Conservation (phyloP, 2,113 vertebrate species). For the Gobiocypris rarus region DNA sequence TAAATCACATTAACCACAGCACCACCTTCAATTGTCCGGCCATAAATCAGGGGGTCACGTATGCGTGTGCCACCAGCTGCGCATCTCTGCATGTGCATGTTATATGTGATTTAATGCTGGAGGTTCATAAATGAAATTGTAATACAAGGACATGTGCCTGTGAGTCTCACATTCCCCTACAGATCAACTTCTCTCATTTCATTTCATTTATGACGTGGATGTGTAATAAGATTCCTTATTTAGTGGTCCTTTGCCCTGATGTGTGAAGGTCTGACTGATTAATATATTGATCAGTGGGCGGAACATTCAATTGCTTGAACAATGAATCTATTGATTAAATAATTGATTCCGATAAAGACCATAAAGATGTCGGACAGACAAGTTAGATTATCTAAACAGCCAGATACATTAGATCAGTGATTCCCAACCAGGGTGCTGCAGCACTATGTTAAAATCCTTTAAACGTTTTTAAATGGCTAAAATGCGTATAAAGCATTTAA, state of each 20-base stretch:
- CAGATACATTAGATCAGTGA: not conserved
- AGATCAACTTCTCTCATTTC: slow-evolving; percentile 28
- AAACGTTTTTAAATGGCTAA: no score
- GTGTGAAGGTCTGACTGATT: slow-evolving; percentile 25
- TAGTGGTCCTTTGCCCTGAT: not conserved
- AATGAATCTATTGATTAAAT: not conserved
- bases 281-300: slow-evolving; percentile 14
- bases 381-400: not conserved
- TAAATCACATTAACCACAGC: slow-evolving; percentile 31
- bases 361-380: not conserved
- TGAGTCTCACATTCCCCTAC: not conserved
- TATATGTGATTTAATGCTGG: slow-evolving; percentile 8
- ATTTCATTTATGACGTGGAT: slow-evolving; percentile 2
- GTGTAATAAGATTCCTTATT: slow-evolving; percentile 18
- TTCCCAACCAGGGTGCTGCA: no score
- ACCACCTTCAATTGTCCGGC: not conserved
- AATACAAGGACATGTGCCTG: not conserved
- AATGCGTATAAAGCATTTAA: no score
- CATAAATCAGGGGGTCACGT: slow-evolving; percentile 15
- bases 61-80: not conserved
- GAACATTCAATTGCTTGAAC: slow-evolving; percentile 2
- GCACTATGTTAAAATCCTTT: no score
- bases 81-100: slow-evolving; percentile 34
- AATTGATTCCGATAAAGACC: not conserved
- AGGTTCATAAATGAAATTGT: not conserved